Evolutionary conservation across 1,140 invertebrate species (phyloP).

Genomic region (Chelonus insularis): DNA sequence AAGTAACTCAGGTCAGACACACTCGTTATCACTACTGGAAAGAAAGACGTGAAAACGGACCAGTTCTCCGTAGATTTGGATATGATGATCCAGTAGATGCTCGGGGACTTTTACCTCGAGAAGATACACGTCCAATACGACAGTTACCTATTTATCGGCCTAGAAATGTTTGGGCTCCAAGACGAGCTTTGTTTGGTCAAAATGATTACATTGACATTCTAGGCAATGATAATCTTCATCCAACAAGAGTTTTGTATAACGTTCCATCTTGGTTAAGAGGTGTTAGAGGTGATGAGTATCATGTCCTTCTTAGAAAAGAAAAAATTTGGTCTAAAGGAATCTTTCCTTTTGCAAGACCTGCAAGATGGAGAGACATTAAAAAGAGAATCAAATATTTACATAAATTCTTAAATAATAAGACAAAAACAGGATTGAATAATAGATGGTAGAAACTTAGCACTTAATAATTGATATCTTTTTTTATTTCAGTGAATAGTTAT

Average conservation of each 20-base stretch:
- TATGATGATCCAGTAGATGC: constrained; percentile 70
- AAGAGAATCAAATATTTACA: constrained; percentile 77
- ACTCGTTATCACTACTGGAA: constrained; percentile 67
- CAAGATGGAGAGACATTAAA: constrained; percentile 74
- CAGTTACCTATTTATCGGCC: constrained; percentile 74
- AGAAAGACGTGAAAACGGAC: constrained; percentile 66
- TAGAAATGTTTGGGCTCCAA: constrained; percentile 73
- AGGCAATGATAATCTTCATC: constrained; percentile 79
- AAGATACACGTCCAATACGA: no score
- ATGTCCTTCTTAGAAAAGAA: constrained; percentile 75
- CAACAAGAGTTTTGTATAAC: constrained; percentile 78
- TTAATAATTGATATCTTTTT: no score
- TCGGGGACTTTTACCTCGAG: constrained; percentile 71
- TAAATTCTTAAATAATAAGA: constrained; percentile 77
- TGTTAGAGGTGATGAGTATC: constrained; percentile 84
- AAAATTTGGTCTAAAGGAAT: constrained; percentile 65
- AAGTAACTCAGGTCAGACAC: constrained; percentile 47
- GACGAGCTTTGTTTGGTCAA: constrained; percentile 85
- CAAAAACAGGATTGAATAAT: constrained; percentile 36
- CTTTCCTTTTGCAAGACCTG: constrained; percentile 67
- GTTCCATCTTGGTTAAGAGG: constrained; percentile 86
- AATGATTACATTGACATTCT: constrained; percentile 97
- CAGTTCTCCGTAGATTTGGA: constrained; percentile 68
- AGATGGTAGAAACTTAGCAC: no score
- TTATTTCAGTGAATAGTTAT: no score